Evolutionary conservation across 2,797 vertebrate species (phyloP), one percentile per base, ranked within the genome.

Genomic region (Neomorphus geoffroyi): DNA sequence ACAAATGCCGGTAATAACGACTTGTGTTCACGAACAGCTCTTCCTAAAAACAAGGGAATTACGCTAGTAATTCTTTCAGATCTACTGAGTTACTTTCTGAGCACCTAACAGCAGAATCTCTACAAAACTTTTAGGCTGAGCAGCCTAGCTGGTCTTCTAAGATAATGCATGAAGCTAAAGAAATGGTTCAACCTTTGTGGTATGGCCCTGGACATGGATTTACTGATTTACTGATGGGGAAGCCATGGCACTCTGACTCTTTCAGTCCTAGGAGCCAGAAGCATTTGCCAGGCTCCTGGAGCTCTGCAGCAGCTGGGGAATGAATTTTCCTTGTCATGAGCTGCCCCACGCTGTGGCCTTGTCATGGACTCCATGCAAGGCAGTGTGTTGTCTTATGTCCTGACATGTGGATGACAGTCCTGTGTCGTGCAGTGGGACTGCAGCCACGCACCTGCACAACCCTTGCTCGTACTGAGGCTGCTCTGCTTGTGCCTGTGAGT

Each of bases 241-340:
- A 62, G 39, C 24, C 4, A 3, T 2, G 48, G 69, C 69, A 58
- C 39, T 70, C 43, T 8, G 43, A 37, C 27, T 62, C 79, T 72
- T 37, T 53, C 0, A 3, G 33, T 35, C 62, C 27, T 18, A 43
- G n/a, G 45, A 72, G 62, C 22, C 86, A 83, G 72, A 22, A 0
- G 2, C 54, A 60, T 14, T 35, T 60, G 86, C 83, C 77, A 58
- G 58, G 86, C 43, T 56, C 77, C 77, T 35, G 83, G 86, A 77
- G 64, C 79, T 56, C 46, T 27, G 60, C 71, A 69, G 93, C 91
- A 87, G 78, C 71, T 85, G 84, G 66, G 37, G 54, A 92, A 81
- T 2, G 66, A 23, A 23, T 71, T 28, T 45, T 51, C 9, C n/a
- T 57, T 4, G 60, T 83, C 3, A 3, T 18, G 69, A 70, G 72